A percentile compares a stretch with the other conserved stretches of the same genome.
These are phyloP conservation scores for Drosophila dunni DNA, from an alignment of 1,140 invertebrate species.

Conservation along the genomic window DNA sequence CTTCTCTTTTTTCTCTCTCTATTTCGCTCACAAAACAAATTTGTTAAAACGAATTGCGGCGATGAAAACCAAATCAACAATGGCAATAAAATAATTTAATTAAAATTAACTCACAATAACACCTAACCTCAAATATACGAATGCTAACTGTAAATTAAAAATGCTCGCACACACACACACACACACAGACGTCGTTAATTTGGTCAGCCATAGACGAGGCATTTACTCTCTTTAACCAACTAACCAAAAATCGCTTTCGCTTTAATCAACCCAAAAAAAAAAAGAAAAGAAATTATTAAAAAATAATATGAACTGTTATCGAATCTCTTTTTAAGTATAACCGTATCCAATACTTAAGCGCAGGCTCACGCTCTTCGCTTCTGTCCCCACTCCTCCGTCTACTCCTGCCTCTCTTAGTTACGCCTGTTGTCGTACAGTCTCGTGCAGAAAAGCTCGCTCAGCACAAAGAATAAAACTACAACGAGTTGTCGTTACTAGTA, in stretches of 20 bases:
- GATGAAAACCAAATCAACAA: slow-evolving; percentile 26
- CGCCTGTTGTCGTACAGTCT: slow-evolving; percentile 11
- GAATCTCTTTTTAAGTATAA: slow-evolving; percentile 2
- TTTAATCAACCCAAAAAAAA: slow-evolving; percentile 54
- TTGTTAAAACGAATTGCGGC: slow-evolving; percentile 20
- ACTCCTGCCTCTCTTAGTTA: slow-evolving; percentile 5
- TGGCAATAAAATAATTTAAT: slow-evolving; percentile 12
- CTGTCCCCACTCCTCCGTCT: not conserved
- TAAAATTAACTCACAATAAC: slow-evolving; percentile 11
- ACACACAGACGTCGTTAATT: slow-evolving; percentile 72
- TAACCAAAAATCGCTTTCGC: slow-evolving; percentile 60
- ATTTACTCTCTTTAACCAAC: slow-evolving; percentile 59
- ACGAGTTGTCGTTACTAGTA: slow-evolving; percentile 34
- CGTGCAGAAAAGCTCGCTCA: slow-evolving; percentile 28
- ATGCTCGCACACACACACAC: slow-evolving; percentile 12
- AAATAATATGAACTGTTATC: slow-evolving; percentile 8
- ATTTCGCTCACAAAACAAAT: slow-evolving; percentile 32
- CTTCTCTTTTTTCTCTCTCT: slow-evolving; percentile 65
- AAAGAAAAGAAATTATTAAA: slow-evolving; percentile 26
- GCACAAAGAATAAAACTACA: slow-evolving; percentile 21
- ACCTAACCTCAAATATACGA: slow-evolving; percentile 26
- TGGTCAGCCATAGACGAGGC: slow-evolving; percentile 50
- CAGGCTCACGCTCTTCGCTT: slow-evolving; percentile 14
- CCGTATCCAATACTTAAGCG: slow-evolving; percentile 8
- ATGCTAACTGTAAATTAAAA: slow-evolving; percentile 8